Conservation (phyloP, 2,888 invertebrate genomes). For the Dermolepida albohirtum region DNA sequence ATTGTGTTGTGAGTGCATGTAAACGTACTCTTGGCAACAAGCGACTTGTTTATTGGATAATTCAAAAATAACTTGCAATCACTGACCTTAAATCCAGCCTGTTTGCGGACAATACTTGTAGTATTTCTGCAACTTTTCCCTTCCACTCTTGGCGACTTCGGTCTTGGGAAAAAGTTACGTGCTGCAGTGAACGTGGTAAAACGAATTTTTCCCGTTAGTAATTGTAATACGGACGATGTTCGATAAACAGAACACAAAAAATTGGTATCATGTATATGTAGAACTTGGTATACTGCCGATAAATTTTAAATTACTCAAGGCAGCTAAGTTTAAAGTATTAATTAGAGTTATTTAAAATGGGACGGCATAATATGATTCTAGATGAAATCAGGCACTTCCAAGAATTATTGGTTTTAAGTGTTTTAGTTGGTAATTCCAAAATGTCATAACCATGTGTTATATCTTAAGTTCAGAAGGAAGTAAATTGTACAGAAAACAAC, state of each 20-base stretch:
- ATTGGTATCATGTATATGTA: too few species aligned
- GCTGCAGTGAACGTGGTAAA: conserved; percentile 16
- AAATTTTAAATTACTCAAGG: too few species aligned
- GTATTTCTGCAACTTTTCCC: conserved; percentile 33
- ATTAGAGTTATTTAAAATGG: too few species aligned
- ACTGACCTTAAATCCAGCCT: conserved; percentile 38
- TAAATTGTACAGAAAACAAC: too few species aligned
- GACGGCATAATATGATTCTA: too few species aligned
- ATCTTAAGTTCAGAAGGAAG: too few species aligned
- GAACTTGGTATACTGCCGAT: too few species aligned
- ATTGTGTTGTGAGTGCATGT: conserved; percentile 15
- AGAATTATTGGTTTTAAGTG: too few species aligned
- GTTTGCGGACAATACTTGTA: conserved; percentile 29
- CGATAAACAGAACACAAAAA: conserved; percentile 11
- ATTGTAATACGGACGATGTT: conserved; percentile 1
- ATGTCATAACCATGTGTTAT: too few species aligned
- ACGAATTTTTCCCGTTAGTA: conserved; percentile 25
- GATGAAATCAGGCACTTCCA: too few species aligned
- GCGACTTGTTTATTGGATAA: conserved; percentile 37
- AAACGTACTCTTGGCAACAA: conserved; percentile 36
- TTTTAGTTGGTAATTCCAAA: too few species aligned
- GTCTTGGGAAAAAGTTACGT: conserved; percentile 26
- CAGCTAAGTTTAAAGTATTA: too few species aligned
- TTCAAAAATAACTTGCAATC: conserved; percentile 41
- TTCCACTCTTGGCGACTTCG: conserved; percentile 15